Conservation (phyloP, 1,140 invertebrate genomes). For the Acromyrmex echinatior region DNA sequence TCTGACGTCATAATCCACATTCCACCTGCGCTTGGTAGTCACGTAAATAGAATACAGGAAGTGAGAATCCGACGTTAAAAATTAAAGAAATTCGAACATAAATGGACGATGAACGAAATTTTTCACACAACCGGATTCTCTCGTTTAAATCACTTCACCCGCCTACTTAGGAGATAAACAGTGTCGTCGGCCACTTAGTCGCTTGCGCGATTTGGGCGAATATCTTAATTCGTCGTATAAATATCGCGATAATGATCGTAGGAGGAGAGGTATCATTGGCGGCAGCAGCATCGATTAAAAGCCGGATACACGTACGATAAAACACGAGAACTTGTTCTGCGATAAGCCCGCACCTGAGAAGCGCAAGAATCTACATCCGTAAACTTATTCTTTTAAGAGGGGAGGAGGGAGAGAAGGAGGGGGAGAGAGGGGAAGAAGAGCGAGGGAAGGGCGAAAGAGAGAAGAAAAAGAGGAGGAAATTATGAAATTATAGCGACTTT, state of each 20-base stretch:
- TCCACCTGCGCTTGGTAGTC: background rate
- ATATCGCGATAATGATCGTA: conserved; percentile 63
- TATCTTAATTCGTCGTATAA: conserved; percentile 61
- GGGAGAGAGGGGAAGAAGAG: background rate
- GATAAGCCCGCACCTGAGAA: conserved; percentile 30
- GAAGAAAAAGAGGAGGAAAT: background rate
- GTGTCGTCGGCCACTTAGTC: conserved; percentile 9
- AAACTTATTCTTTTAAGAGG: conserved; percentile 5
- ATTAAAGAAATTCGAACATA: background rate
- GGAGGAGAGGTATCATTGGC: background rate
- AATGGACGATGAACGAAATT: background rate
- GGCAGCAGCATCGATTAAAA: conserved; percentile 38
- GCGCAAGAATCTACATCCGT: conserved; percentile 16
- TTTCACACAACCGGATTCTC: background rate
- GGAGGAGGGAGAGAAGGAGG: too few species aligned
- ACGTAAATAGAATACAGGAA: background rate
- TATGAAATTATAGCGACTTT: conserved; percentile 1
- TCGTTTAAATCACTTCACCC: background rate
- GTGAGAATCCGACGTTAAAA: background rate
- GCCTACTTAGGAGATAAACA: background rate
- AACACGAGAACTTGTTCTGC: conserved; percentile 41
- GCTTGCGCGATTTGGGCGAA: background rate
- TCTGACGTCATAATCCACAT: conserved; percentile 35
- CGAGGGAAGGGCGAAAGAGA: too few species aligned
- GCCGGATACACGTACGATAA: conserved; percentile 47